Conservation (phyloP, 2,113 vertebrate genomes). For the Puntigrus tetrazona region DNA sequence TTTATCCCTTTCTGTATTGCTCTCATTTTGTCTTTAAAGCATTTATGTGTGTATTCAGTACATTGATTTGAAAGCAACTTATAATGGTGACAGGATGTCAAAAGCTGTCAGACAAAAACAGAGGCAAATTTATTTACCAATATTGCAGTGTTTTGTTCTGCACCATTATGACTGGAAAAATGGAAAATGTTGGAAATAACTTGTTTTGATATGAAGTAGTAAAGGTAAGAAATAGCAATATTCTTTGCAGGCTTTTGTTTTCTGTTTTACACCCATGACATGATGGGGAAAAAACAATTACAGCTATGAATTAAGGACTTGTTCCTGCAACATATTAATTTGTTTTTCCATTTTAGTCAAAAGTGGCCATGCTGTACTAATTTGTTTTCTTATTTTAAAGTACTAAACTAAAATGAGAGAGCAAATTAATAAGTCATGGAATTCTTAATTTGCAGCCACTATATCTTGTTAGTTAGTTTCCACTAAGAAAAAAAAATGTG, state of each 20-base stretch:
- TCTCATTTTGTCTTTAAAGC: constrained; percentile 27
- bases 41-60: neutral
- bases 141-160: neutral
- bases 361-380: neutral
- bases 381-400: neutral
- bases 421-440: neutral
- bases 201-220: neutral
- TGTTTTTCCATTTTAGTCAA: neutral
- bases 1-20: constrained; percentile 29
- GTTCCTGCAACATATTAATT: neutral
- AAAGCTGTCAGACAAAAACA: neutral
- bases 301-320: neutral
- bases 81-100: neutral
- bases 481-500: too few relatives aligned
- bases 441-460: neutral
- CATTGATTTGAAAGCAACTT: constrained; percentile 19
- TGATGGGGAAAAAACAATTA: neutral
- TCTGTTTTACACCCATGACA: neutral
- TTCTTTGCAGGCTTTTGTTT: neutral
- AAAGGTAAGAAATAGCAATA: neutral
- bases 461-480: too few relatives aligned
- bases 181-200: neutral
- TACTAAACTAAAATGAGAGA: neutral
- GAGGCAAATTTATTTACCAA: neutral
- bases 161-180: neutral